Percentiles rank a stretch among this genome's conserved stretches.
phyloP scores from a whole-genome alignment of 2,113 vertebrate genomes.

The Otocyon megalotis region DNA sequence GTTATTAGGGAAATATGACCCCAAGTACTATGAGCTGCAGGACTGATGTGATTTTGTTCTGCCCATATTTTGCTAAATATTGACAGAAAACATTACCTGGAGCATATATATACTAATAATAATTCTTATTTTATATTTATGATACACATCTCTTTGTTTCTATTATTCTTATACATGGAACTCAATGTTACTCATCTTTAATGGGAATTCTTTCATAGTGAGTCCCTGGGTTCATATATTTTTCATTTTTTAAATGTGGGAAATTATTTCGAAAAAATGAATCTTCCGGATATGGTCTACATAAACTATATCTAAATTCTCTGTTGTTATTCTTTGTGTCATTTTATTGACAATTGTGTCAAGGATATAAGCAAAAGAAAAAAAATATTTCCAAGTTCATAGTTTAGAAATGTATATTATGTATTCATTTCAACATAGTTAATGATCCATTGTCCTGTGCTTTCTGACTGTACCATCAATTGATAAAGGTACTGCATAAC shows the following conservation, averaged over 20 bases:
- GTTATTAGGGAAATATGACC: neutral
- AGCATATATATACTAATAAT: neutral
- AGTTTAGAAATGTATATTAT: constrained; percentile 61
- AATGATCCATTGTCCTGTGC: constrained; percentile 65
- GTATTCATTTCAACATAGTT: constrained; percentile 27
- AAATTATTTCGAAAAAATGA: neutral
- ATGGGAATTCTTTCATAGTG: constrained; percentile 26
- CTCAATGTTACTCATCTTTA: neutral
- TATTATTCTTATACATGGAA: neutral
- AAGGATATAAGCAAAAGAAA: constrained; percentile 71
- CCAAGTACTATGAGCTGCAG: neutral
- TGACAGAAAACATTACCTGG: neutral
- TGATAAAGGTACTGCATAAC: constrained; percentile 15
- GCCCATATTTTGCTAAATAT: neutral
- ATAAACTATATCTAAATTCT: constrained; percentile 68
- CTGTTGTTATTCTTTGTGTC: constrained; percentile 47
- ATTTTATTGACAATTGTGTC: neutral
- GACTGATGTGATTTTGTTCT: neutral
- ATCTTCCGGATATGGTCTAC: neutral
- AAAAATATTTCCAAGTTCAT: constrained; percentile 76
- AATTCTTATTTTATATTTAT: neutral
- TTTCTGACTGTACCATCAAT: constrained; percentile 54
- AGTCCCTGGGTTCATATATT: constrained; percentile 52
- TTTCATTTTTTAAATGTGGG: constrained; percentile 20
- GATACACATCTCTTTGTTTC: neutral